Evolutionary conservation across 1,140 invertebrate genomes (phyloP).

Genomic region (Scylla paramamosain): DNA sequence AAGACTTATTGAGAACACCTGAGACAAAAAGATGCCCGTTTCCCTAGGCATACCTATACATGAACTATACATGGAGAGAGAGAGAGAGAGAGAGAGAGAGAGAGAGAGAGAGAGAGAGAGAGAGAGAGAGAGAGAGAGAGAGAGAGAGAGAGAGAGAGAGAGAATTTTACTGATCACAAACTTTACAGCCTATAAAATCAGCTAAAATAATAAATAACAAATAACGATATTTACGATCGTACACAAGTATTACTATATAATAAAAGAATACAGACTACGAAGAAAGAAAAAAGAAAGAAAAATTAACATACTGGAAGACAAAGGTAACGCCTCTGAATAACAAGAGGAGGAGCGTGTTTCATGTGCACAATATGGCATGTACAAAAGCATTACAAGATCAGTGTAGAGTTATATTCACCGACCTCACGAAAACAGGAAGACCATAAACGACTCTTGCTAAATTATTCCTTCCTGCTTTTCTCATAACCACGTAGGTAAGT

Average conservation of each 20-base stretch:
- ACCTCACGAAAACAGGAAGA: too few species aligned
- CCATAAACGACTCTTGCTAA: too few species aligned
- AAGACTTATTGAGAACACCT: too few species aligned
- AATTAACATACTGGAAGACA: not conserved
- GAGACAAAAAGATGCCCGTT: too few species aligned
- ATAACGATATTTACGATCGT: not conserved
- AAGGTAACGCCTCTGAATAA: too few species aligned
- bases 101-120: constrained; percentile 26
- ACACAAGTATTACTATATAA: not conserved
- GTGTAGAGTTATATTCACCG: too few species aligned
- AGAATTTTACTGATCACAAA: not conserved
- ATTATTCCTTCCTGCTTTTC: too few species aligned
- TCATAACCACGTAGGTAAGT: too few species aligned
- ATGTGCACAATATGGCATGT: too few species aligned
- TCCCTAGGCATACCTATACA: too few species aligned
- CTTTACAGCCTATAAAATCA: not conserved
- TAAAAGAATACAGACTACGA: not conserved
- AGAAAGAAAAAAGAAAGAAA: not conserved
- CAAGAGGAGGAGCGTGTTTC: too few species aligned
- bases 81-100: constrained; percentile 15
- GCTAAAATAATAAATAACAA: not conserved
- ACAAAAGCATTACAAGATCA: too few species aligned
- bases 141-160: constrained; percentile 22
- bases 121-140: constrained; percentile 15
- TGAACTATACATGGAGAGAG: not conserved